phyloP scores from a whole-genome alignment of 2,113 vertebrate genomes.

The Microtus ochrogaster region DNA sequence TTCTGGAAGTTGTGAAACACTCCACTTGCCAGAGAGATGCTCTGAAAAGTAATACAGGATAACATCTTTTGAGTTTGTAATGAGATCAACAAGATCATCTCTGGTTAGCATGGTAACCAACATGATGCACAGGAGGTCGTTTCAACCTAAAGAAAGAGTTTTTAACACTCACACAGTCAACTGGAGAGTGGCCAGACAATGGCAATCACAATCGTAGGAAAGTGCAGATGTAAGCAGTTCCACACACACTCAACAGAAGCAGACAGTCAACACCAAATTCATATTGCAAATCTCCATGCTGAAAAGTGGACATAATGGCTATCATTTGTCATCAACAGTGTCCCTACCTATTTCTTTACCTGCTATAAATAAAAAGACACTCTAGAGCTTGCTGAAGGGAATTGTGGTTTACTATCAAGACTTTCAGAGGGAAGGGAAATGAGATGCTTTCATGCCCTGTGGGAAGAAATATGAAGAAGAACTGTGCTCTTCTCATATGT shows the following conservation, averaged over 20 bases:
- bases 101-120: not conserved
- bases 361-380: slow-evolving; percentile 63
- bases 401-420: not conserved
- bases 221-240: slow-evolving; percentile 39
- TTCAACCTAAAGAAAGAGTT: not conserved
- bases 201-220: not conserved
- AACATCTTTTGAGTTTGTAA: not conserved
- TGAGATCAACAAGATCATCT: not conserved
- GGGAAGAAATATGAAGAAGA: slow-evolving; percentile 37
- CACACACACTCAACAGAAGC: not conserved
- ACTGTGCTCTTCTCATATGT: not conserved
- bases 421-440: slow-evolving; percentile 59
- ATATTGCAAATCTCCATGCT: slow-evolving; percentile 34
- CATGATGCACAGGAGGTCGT: not conserved
- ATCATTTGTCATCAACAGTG: slow-evolving; percentile 61
- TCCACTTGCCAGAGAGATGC: not conserved
- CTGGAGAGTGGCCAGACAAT: not conserved
- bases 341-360: slow-evolving; percentile 38
- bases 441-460: not conserved
- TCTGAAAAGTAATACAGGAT: not conserved
- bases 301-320: slow-evolving; percentile 61
- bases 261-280: not conserved
- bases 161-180: not conserved
- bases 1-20: not conserved
- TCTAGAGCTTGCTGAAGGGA: slow-evolving; percentile 44